phyloP scores from a whole-genome alignment of 2,797 vertebrate genomes.

The Ibycter americanus region DNA sequence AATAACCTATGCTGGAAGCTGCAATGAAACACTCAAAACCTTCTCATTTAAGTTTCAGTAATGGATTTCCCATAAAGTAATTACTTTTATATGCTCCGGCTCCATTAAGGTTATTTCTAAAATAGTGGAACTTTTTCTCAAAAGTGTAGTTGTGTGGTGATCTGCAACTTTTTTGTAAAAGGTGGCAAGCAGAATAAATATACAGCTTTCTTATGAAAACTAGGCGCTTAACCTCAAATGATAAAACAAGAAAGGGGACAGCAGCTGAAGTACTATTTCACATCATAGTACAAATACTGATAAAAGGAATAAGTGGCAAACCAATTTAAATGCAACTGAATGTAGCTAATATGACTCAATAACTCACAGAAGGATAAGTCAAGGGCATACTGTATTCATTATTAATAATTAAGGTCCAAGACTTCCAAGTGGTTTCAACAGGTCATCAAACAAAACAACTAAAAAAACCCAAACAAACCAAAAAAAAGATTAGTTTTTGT shows the following conservation, averaged over 20 bases:
- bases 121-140: not conserved
- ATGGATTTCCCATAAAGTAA: not conserved
- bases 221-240: not conserved
- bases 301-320: not conserved
- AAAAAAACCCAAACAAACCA: not conserved
- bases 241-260: not conserved
- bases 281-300: not conserved
- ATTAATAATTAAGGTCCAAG: not conserved
- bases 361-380: not conserved
- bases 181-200: not conserved
- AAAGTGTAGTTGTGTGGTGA: not conserved
- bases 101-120: not conserved
- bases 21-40: not conserved
- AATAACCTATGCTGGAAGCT: not conserved
- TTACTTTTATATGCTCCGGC: not conserved
- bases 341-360: not conserved
- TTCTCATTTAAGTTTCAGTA: not conserved
- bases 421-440: not conserved
- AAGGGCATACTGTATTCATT: not conserved
- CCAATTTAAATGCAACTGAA: not conserved
- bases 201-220: not conserved
- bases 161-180: not conserved
- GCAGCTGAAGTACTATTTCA: not conserved
- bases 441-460: not conserved
- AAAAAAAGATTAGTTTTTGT: not conserved